These are phyloP conservation scores for Planiliza haematocheilus DNA, from an alignment of 2,113 vertebrate genomes.

Conservation along the genomic window DNA sequence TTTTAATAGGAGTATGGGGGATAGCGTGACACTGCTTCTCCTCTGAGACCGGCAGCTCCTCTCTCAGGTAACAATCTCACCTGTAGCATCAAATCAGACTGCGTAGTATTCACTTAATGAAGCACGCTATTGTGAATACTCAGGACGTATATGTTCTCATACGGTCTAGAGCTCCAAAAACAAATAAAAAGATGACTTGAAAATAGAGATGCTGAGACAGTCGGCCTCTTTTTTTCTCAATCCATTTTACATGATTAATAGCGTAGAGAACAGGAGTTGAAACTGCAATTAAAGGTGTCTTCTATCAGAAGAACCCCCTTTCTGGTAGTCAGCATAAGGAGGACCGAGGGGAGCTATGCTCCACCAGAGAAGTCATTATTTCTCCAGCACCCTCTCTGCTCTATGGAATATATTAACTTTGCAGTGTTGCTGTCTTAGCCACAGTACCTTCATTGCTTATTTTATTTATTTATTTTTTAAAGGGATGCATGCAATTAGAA, in stretches of 20 bases:
- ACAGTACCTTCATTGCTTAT: conserved; percentile 77
- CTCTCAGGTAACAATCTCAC: conserved; percentile 71
- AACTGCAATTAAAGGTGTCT: conserved; percentile 78
- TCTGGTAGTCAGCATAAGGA: conserved; percentile 65
- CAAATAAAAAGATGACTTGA: conserved; percentile 40
- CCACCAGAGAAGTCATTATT: conserved; percentile 78
- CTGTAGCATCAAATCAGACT: conserved; percentile 43
- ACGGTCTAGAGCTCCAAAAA: conserved; percentile 20
- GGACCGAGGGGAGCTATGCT: conserved; percentile 69
- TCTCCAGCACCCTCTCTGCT: conserved; percentile 69
- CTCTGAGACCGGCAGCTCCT: conserved; percentile 53
- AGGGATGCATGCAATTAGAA: conserved; percentile 88
- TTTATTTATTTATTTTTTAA: conserved; percentile 50
- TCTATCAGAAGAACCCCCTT: conserved; percentile 68
- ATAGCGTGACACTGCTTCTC: conserved; percentile 74
- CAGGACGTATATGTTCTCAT: conserved; percentile 6
- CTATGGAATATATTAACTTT: conserved; percentile 81
- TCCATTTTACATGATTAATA: conserved; percentile 72
- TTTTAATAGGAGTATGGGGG: conserved; percentile 77
- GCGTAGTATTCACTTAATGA: conserved; percentile 61
- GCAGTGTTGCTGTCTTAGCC: conserved; percentile 80
- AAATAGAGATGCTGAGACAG: conserved; percentile 28
- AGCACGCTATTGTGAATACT: conserved; percentile 51
- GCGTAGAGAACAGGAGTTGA: conserved; percentile 58
- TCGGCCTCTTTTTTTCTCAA: conserved; percentile 37